phyloP scores from a whole-genome alignment of 2,888 invertebrate species.

The Pomacea canaliculata region DNA sequence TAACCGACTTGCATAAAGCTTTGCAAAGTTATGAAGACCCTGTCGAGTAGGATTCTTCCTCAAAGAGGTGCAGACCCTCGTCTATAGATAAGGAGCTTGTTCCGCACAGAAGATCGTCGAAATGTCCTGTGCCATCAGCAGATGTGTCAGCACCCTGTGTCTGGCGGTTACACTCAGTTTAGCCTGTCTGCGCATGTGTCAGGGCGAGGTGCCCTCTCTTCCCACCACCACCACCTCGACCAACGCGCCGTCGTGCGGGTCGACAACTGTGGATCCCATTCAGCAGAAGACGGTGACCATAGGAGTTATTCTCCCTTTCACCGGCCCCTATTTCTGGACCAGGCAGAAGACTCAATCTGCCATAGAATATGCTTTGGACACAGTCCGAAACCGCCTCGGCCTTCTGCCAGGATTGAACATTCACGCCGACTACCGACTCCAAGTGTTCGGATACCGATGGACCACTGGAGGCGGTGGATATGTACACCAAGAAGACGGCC shows the following conservation, averaged over 20 bases:
- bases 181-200: neutral
- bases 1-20: too few relatives aligned
- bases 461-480: conserved; percentile 56
- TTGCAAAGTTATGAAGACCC: too few relatives aligned
- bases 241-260: conserved; percentile 2
- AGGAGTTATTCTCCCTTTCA: conserved; percentile 57
- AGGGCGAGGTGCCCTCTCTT: neutral
- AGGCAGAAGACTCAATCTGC: conserved; percentile 57
- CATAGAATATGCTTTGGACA: conserved; percentile 58
- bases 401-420: conserved; percentile 35
- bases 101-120: too few relatives aligned
- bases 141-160: neutral
- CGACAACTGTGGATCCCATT: conserved; percentile 5
- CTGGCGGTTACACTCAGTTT: neutral
- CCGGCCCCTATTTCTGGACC: conserved; percentile 40
- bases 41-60: too few relatives aligned
- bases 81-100: too few relatives aligned
- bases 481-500: conserved; percentile 45
- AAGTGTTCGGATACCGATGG: conserved; percentile 54
- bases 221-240: neutral
- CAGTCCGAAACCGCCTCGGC: conserved; percentile 30
- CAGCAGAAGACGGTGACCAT: conserved; percentile 36
- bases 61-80: too few relatives aligned
- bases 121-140: too few relatives aligned
- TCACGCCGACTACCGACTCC: conserved; percentile 45